Conservation (phyloP, 35 echinoderm and acorn worm genomes). For the Heliocidaris tuberculata region DNA sequence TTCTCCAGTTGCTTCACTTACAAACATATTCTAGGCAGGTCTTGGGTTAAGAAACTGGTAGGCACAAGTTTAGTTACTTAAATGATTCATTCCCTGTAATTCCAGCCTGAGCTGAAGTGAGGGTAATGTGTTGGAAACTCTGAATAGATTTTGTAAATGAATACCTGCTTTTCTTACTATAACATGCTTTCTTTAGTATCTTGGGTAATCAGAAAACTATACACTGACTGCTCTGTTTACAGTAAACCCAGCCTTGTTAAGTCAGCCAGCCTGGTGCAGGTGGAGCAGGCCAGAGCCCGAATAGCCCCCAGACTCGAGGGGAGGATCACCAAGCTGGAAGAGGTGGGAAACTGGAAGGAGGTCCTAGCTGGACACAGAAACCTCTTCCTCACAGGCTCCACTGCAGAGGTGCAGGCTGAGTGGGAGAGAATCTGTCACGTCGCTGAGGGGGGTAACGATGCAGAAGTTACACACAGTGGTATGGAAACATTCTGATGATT, state of each 20-base stretch:
- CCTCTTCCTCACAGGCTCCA: constrained; percentile 45
- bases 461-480: not conserved
- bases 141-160: too few species aligned
- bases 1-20: too few species aligned
- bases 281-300: constrained; percentile 43
- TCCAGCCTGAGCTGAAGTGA: too few species aligned
- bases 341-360: constrained; percentile 19
- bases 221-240: not conserved
- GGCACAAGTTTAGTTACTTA: too few species aligned
- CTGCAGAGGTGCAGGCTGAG: constrained; percentile 43
- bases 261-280: constrained; percentile 29
- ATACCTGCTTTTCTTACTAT: too few species aligned
- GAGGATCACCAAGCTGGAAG: constrained; percentile 59
- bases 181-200: too few species aligned
- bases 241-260: constrained; percentile 56
- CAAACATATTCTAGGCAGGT: too few species aligned
- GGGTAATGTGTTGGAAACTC: too few species aligned
- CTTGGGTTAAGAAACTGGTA: too few species aligned
- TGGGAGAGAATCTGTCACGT: not conserved
- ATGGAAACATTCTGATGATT: not conserved
- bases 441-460: not conserved
- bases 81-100: too few species aligned
- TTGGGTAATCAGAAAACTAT: too few species aligned
- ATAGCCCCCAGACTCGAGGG: constrained; percentile 64
- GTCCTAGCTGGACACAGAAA: constrained; percentile 31